Evolutionary conservation across 2,797 vertebrate genomes (phyloP).

Genomic region (Hyperoplus lanceolatus): DNA sequence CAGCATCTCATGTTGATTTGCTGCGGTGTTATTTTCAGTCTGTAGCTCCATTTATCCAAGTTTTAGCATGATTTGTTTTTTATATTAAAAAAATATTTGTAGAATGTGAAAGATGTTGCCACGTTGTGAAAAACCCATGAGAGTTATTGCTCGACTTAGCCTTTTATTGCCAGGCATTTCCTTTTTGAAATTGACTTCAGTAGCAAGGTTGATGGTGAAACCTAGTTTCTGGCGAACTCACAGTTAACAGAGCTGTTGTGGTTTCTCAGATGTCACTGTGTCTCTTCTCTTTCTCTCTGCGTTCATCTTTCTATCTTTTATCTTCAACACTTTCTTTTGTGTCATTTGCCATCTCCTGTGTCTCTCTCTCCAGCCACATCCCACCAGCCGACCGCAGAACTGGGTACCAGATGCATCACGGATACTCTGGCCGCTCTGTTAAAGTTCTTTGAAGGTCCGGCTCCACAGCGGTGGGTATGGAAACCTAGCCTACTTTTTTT

Average conservation of each 20-base stretch:
- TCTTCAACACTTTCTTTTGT: slow-evolving; percentile 32
- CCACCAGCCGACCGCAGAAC: slow-evolving; percentile 45
- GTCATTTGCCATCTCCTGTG: slow-evolving; percentile 16
- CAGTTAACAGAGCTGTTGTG: slow-evolving; percentile 2
- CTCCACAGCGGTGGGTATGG: slow-evolving; percentile 29
- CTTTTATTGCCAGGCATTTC: background rate
- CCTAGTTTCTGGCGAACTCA: background rate
- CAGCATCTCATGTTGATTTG: background rate
- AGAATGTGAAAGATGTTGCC: too few relatives aligned
- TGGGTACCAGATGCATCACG: slow-evolving; percentile 35
- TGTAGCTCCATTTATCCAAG: background rate
- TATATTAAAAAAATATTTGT: too few relatives aligned
- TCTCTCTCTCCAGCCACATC: slow-evolving; percentile 56
- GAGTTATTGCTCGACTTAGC: too few relatives aligned
- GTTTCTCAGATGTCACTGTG: background rate
- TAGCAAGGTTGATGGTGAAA: background rate
- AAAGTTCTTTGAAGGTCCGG: slow-evolving; percentile 49
- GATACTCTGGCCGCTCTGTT: slow-evolving; percentile 26
- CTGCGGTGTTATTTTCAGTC: background rate
- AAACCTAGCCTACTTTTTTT: slow-evolving; percentile 52
- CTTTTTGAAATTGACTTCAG: background rate
- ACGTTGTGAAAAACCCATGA: too few relatives aligned
- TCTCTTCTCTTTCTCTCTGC: slow-evolving; percentile 7
- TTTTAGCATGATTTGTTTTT: background rate
- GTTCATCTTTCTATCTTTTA: slow-evolving; percentile 5